Evolutionary conservation across 2,797 vertebrate species (phyloP).

Genomic region (Alosa sapidissima): DNA sequence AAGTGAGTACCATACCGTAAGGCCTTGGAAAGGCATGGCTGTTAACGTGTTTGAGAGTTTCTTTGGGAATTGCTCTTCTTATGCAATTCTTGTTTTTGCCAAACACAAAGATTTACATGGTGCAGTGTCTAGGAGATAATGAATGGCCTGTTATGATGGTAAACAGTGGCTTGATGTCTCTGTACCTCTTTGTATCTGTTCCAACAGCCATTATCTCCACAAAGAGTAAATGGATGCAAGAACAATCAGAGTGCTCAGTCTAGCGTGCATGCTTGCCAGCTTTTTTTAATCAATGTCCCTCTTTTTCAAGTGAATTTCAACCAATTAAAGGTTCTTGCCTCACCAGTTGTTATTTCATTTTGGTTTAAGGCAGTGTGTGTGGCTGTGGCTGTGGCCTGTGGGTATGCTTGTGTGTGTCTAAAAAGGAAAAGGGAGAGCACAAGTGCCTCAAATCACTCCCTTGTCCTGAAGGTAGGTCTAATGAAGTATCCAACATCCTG

Average conservation of each 20-base stretch:
- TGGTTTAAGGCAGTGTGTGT: neutral
- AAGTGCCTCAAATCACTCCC: neutral
- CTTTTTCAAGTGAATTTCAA: neutral
- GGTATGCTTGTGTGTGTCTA: neutral
- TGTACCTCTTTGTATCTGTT: neutral
- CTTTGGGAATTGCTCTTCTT: neutral
- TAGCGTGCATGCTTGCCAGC: neutral
- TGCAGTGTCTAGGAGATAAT: neutral
- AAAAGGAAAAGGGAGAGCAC: neutral
- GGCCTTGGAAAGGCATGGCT: neutral
- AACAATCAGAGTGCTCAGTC: neutral
- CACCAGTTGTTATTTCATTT: neutral
- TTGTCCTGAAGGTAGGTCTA: neutral
- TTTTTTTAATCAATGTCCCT: neutral
- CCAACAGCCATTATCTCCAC: neutral
- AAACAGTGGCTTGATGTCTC: neutral
- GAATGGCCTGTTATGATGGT: neutral
- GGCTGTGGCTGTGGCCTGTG: neutral
- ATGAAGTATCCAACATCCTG: neutral
- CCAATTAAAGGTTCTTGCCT: slow-evolving; percentile 6
- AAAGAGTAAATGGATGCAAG: neutral
- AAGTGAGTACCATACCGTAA: neutral
- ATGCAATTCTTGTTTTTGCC: slow-evolving; percentile 10
- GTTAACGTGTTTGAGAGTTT: neutral
- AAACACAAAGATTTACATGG: neutral